A percentile compares a stretch with the other conserved stretches of the same genome.
phyloP scores from a whole-genome alignment of 2,888 invertebrate genomes.

The Erpobdella octoculata region DNA sequence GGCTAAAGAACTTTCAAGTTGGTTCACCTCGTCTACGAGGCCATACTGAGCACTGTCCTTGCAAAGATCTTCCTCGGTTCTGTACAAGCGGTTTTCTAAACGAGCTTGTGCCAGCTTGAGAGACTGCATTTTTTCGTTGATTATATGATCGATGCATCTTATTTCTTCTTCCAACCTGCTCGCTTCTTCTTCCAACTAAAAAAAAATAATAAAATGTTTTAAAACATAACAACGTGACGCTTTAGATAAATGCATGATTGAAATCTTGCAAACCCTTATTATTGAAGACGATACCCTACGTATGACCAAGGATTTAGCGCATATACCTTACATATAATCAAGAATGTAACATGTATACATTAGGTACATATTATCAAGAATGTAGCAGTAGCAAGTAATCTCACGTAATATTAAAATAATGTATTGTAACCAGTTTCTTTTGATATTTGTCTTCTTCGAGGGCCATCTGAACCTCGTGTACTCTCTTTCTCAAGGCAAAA shows the following conservation, averaged over 20 bases:
- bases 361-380: too few relatives aligned
- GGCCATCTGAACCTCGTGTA: slow-evolving; percentile 26
- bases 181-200: slow-evolving; percentile 21
- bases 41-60: slow-evolving; percentile 67
- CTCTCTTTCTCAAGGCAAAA: slow-evolving; percentile 28
- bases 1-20: slow-evolving; percentile 17
- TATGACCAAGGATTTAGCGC: too few relatives aligned
- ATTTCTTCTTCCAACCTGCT: slow-evolving; percentile 11
- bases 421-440: slow-evolving; percentile 11
- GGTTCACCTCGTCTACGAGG: slow-evolving; percentile 49
- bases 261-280: too few relatives aligned
- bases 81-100: slow-evolving; percentile 67
- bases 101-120: slow-evolving; percentile 75
- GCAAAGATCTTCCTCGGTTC: slow-evolving; percentile 71
- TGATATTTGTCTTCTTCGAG: slow-evolving; percentile 26
- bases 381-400: too few relatives aligned
- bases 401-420: too few relatives aligned
- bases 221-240: too few relatives aligned
- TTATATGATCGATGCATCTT: slow-evolving; percentile 48
- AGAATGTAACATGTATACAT: too few relatives aligned
- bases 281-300: too few relatives aligned
- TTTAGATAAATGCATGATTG: too few relatives aligned
- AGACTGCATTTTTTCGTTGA: slow-evolving; percentile 73
- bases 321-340: too few relatives aligned
- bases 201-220: too few relatives aligned